Base-by-base conservation (phyloP, 2,797 vertebrate genomes). In the Synanceia verrucosa region DNA sequence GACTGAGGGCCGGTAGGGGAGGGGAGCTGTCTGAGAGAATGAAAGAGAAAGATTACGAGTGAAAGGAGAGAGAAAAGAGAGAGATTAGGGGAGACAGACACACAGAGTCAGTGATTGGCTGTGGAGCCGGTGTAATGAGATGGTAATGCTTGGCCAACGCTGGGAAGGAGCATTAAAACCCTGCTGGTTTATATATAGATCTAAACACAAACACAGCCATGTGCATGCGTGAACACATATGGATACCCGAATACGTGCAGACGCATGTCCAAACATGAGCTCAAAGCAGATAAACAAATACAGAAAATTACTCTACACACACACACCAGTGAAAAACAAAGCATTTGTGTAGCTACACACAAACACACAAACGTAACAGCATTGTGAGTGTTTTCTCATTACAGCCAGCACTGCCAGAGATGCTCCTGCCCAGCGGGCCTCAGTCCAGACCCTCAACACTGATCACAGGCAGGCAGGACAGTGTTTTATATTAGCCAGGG, bases 71-170 rank as follows among this genome's bases (percentile, higher is more conserved):
- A 84, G 85, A 87, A 86, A 78, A 78, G 83, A 88, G 81, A 76
- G 79, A 88, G 89, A 91, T 90, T 90, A 90, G 70, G 78, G 70
- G 82, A 89, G 88, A 86, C 86, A 85, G 82, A 88, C 86, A 81
- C 83, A 86, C 72, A 8, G 70, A 81, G 81, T 80, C 84, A 82
- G 66, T 81, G 89, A 91, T 89, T 93, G 91, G 88, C 72, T 74
- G 81, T 89, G 92, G 92, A 92, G 91, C 88, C 87, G 61, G 76
- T 73, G 84, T 91, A 91, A 93, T 93, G 89, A 91, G 89, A 91
- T 89, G 89, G 81, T 91, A 89, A 92, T 89, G 82, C 87, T 80
- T 8, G 44, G 76, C 76, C 83, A 75, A 76, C 47, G 83, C 85
- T 79, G 86, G 80, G 73, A 84, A 87, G 81, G 72, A 88, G 81